Evolutionary conservation across 2,113 vertebrate species (phyloP).

Genomic region (Corythornis cristatus): DNA sequence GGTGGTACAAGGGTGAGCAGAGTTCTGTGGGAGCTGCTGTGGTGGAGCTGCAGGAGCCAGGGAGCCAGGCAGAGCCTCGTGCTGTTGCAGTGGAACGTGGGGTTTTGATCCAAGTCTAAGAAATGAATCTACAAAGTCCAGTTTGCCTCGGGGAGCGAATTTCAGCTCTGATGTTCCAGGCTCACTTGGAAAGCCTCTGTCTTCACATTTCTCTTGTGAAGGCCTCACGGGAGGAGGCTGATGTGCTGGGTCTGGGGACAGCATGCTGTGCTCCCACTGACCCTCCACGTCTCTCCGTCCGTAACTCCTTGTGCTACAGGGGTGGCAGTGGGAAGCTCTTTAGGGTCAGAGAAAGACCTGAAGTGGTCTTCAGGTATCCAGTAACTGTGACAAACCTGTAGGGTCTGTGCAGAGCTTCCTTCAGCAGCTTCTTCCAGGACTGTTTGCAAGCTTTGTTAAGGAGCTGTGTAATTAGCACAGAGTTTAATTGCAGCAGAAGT

Average conservation of each 20-base stretch:
- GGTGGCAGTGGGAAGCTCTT: not conserved
- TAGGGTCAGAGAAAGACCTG: not conserved
- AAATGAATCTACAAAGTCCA: constrained; percentile 12
- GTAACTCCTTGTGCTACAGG: accelerated
- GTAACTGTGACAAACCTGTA: not conserved
- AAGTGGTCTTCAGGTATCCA: not conserved
- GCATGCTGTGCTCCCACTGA: accelerated
- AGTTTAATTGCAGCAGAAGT: not conserved
- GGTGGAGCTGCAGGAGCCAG: not conserved
- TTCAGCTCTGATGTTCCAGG: not conserved
- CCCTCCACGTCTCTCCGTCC: not conserved
- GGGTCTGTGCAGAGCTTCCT: not conserved
- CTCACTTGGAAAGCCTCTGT: constrained; percentile 43
- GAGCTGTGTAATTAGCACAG: not conserved
- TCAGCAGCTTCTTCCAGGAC: not conserved
- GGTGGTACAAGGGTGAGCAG: constrained; percentile 5
- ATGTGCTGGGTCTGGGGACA: not conserved
- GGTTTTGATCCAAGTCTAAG: constrained; percentile 42
- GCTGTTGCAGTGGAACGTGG: not conserved
- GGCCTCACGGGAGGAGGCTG: not conserved
- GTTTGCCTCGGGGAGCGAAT: not conserved
- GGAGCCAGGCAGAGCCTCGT: constrained; percentile 7
- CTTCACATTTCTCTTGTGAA: constrained; percentile 17
- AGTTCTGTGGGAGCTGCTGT: constrained; percentile 28
- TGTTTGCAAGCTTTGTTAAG: not conserved